Base-by-base conservation (phyloP, 2,888 invertebrate genomes). In the Sarcophaga carnaria region DNA sequence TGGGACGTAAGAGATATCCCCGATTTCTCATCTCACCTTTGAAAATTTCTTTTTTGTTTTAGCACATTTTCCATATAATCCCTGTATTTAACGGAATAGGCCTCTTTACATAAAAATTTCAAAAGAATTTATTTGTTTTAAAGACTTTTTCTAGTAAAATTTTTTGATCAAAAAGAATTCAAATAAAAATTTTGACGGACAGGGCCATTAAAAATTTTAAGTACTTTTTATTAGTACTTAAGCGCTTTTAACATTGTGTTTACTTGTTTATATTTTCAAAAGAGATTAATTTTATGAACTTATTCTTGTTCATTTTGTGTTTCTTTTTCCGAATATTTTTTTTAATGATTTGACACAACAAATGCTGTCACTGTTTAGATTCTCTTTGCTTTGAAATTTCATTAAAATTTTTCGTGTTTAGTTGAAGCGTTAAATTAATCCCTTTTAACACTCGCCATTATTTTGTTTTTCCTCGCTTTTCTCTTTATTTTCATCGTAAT, bases 361-460 rank as follows among this genome's bases (percentile, higher is more conserved):
- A 54, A 17, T 54, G 14, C 5, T 47, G n/a, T 37, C 20, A 20
- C 17, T 60, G 62, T 45, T 62, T 47, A 47, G 27, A 37, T 66
- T n/a, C 2, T 62, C 62, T 71, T 62, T 72, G 66, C 3, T 74
- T 86, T 47, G 12, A 80, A 64, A 69, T 83, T 75, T 37, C 66
- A 69, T 83, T 83, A 78, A 49, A 80, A 78, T 81, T 83, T 70
- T 37, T 10, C 37, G 37, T 10, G 63, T 80, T 90, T 90, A 90
- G 89, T 90, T 91, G 90, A 89, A 90, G 92, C 91, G 90, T 91
- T 90, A 91, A 92, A 92, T 91, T 91, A 92, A 90, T 91, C 91
- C 90, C 90, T 91, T 91, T 90, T 91, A 92, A 92, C 92, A 90
- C 90, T 89, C 89, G 86, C 6, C n/a, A 17, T 37, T 11, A 22